phyloP scores from a whole-genome alignment of 2,888 invertebrate species.

The Drosophila melanocephala region DNA sequence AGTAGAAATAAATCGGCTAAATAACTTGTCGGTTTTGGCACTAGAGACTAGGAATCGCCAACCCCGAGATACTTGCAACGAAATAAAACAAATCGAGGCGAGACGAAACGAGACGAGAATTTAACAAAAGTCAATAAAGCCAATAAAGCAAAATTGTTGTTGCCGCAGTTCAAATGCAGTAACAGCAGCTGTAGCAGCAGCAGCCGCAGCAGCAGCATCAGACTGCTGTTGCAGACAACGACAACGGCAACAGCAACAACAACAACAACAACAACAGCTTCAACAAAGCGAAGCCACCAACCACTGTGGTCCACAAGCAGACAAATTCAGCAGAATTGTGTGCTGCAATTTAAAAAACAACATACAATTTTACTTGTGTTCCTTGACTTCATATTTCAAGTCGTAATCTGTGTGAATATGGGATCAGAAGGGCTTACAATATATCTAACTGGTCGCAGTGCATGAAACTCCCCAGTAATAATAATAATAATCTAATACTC shows the following conservation, averaged over 20 bases:
- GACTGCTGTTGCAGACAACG: background rate
- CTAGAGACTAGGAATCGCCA: slow-evolving; percentile 54
- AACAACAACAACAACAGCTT: background rate
- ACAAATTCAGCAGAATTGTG: background rate
- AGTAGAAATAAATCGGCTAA: slow-evolving; percentile 50
- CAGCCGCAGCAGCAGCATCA: slow-evolving; percentile 9
- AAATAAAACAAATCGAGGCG: slow-evolving; percentile 9
- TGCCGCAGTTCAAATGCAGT: slow-evolving; percentile 52
- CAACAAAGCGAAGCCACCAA: slow-evolving; percentile 19
- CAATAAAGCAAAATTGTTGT: slow-evolving; percentile 68
- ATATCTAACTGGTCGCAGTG: background rate
- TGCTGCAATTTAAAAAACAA: background rate
- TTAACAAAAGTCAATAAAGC: slow-evolving; percentile 80
- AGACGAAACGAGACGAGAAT: slow-evolving; percentile 62
- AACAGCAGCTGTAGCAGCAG: slow-evolving; percentile 28
- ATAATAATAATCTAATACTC: background rate
- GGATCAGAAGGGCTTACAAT: background rate
- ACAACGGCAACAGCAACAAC: background rate
- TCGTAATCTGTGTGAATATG: background rate
- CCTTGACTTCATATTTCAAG: background rate
- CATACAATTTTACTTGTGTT: background rate
- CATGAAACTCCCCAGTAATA: background rate
- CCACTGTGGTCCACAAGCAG: slow-evolving; percentile 9
- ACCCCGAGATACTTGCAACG: slow-evolving; percentile 36
- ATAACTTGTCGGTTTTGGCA: slow-evolving; percentile 62